Percentiles rank a stretch among this genome's conserved stretches.
phyloP scores from a whole-genome alignment of 1,140 invertebrate genomes.

The Drosophila ercepeae region DNA sequence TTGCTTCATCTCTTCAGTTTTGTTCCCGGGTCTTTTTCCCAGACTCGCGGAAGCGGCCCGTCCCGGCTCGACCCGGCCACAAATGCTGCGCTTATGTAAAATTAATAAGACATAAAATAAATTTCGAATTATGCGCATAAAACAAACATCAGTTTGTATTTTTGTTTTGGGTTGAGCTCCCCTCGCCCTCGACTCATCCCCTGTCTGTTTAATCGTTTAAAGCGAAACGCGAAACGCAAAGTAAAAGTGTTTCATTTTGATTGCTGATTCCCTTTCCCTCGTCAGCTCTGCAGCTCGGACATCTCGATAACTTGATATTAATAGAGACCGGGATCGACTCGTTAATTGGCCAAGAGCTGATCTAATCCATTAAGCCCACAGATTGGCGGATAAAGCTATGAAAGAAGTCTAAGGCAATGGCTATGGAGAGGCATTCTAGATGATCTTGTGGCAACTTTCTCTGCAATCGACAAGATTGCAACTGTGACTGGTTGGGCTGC shows the following conservation, averaged over 20 bases:
- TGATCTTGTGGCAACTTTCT: slow-evolving; percentile 16
- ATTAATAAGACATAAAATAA: slow-evolving; percentile 72
- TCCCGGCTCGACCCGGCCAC: background rate
- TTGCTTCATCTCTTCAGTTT: slow-evolving; percentile 29
- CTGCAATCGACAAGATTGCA: slow-evolving; percentile 9
- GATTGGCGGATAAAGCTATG: slow-evolving; percentile 3
- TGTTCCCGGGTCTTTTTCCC: slow-evolving; percentile 38
- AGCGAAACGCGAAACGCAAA: slow-evolving; percentile 57
- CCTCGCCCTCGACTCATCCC: background rate
- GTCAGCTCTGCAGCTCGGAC: no score
- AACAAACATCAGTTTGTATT: slow-evolving; percentile 53
- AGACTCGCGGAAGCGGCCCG: slow-evolving; percentile 35
- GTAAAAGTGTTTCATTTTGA: slow-evolving; percentile 64
- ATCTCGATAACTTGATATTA: background rate
- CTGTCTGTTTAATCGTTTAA: slow-evolving; percentile 47
- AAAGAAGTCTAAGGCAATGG: no score
- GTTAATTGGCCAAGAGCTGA: slow-evolving; percentile 37
- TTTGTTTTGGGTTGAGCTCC: background rate
- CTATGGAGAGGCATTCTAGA: slow-evolving; percentile 16
- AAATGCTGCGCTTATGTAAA: slow-evolving; percentile 55
- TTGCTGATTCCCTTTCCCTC: slow-evolving; percentile 9
- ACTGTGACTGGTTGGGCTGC: background rate
- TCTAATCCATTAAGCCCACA: slow-evolving; percentile 41
- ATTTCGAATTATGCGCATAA: slow-evolving; percentile 69
- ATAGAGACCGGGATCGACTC: background rate